Evolutionary conservation across 2,888 invertebrate genomes (phyloP), one percentile per base, ranked within the genome.

Genomic region (Notodonta dromedarius): DNA sequence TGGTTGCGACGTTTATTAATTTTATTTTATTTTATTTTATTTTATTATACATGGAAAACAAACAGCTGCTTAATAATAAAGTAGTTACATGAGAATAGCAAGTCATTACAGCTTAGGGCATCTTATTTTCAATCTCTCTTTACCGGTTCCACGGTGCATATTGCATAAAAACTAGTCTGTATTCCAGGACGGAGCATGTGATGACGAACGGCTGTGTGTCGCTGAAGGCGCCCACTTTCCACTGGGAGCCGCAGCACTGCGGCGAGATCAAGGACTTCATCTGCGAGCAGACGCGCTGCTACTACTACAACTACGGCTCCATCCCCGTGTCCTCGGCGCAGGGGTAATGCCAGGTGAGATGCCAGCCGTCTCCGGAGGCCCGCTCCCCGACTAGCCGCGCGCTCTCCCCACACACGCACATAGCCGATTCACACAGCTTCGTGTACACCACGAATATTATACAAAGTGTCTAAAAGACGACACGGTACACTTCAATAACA

Each of bases 231-330:
- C 97, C 97, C 50, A 95, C 95, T 64, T 95, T 97, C 88, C 95
- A 96, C 85, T 97, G 97, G 97, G 96, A 96, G 90, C 96, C 96
- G 14, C 96, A 97, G 85, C 96, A 97, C 90, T 97, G 97, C 88
- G 96, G 96, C 69, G 95, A 95, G 82, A 95, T 96, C 79, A 97
- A 97, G 94, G 97, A 97, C 92, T 97, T 97, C 90, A 97, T 97
- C 85, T 97, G 97, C 94, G 97, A 97, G 94, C 97, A 97, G 94
- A 97, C 97, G 69, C 95, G 97, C 84, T 97, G 97, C 94, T 97
- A 97, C 92, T 97, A 97, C 94, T 97, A 97, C 94, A 97, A 97
- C 94, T 97, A 97, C 91, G 97, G 97, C 88, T 97, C 97, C 90
- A 97, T 97, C 94, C 97, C 97, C 89, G 97, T 97, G 85, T 97